Evolutionary conservation across 2,797 vertebrate genomes (phyloP), one percentile per base, ranked within the genome.

Genomic region (Synaphobranchus kaupii): DNA sequence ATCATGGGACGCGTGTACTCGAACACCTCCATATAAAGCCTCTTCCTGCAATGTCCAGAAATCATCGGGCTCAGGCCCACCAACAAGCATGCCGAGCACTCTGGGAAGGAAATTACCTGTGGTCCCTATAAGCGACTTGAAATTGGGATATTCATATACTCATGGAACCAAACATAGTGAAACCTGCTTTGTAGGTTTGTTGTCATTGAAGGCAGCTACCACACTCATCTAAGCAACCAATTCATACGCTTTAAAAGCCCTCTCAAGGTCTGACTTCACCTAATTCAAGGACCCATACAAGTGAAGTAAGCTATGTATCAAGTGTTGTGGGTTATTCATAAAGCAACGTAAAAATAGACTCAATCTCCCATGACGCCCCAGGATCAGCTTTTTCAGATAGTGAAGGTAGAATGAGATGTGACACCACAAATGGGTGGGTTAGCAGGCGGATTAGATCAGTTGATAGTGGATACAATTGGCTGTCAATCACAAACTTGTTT

Each of bases 11-110:
- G 97, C 1, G 98, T 99, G 92, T 99, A 99, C 91, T 99, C 99
- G 95, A 99, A 99, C 92, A 99, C 99, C 93, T 99, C 99, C 98
- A 99, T 99, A 93, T 99, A 99, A 86, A 99, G 95, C 93, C 98
- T 96, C 95, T 99, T 99, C 98, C 98, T 99, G 90, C 90, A 94
- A 90, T 10, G 89, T 5, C 7, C 60, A 83, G 63, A 84, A 4
- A 50, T 47, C 31, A 50, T 0, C n/a, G 8, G 10, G 47, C 10
- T 81, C 25, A 48, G 39, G 44, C 78, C 73, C 78, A n/a, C 22
- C 47, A 47, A 0, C 22, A n/a, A 50, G n/a, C 3, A 34, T 6
- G 6, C 22, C 20, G n/a, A 48, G 15, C 6, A 17, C 76, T 47
- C 39, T 25, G 22, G 22, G 78, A 50, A 44, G 8, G 73, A 44